Conservation (phyloP, 2,797 vertebrate species). For the Percopsis omiscomaycus region DNA sequence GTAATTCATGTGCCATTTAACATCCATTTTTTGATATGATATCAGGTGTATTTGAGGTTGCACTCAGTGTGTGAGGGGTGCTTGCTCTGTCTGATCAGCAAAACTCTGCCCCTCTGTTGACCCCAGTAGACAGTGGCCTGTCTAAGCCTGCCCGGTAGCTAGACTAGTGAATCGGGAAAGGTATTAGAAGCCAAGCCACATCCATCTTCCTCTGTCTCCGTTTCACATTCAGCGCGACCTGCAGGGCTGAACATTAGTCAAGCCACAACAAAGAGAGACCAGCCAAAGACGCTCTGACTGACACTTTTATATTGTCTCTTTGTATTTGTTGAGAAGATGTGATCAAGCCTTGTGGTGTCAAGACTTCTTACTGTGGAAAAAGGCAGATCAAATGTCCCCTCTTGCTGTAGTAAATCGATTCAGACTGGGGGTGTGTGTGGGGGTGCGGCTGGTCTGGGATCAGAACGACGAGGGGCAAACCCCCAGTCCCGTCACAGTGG, state of each 20-base stretch:
- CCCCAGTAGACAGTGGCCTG: slow-evolving; percentile 38
- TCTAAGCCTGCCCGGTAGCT: slow-evolving; percentile 17
- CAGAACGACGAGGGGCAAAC: slow-evolving; percentile 56
- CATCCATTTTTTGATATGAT: slow-evolving; percentile 52
- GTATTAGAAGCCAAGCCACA: slow-evolving; percentile 30
- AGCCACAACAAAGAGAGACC: slow-evolving; percentile 55
- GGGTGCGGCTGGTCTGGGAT: slow-evolving; percentile 47
- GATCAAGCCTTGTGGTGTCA: slow-evolving; percentile 49
- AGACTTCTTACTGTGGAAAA: slow-evolving; percentile 54
- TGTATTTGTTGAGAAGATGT: slow-evolving; percentile 50
- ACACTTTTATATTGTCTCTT: slow-evolving; percentile 42
- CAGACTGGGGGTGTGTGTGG: slow-evolving; percentile 33
- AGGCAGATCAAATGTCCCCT: slow-evolving; percentile 64
- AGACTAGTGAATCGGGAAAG: slow-evolving; percentile 17
- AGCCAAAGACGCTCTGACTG: slow-evolving; percentile 51
- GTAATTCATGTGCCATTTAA: slow-evolving; percentile 58
- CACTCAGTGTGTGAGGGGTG: slow-evolving; percentile 38
- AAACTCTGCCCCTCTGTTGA: slow-evolving; percentile 15
- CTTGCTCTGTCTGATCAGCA: slow-evolving; percentile 12
- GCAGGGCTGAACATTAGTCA: slow-evolving; percentile 51
- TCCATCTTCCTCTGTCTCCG: slow-evolving; percentile 37
- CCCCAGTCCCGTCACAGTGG: slow-evolving; percentile 53
- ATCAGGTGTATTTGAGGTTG: slow-evolving; percentile 67
- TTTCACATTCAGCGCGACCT: slow-evolving; percentile 50
- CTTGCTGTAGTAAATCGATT: slow-evolving; percentile 57